Conservation (phyloP, 2,113 vertebrate species). For the Thomomys bottae region DNA sequence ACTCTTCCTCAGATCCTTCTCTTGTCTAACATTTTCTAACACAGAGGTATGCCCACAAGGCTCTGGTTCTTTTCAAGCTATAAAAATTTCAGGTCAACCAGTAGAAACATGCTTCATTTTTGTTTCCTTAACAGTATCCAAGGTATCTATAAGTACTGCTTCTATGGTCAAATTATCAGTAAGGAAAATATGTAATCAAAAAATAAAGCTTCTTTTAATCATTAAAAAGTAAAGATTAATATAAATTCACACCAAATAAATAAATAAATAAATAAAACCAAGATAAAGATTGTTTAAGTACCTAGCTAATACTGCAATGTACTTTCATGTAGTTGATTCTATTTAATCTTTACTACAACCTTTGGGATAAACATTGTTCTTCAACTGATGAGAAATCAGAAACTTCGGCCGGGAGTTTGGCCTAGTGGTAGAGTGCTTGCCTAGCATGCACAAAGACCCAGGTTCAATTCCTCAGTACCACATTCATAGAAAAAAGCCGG, state of each 20-base stretch:
- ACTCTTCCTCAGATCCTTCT: neutral
- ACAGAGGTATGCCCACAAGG: neutral
- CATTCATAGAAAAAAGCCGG: too few relatives aligned
- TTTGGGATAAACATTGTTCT: constrained; percentile 32
- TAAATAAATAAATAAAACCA: neutral
- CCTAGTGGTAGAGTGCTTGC: too few relatives aligned
- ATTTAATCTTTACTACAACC: constrained; percentile 27
- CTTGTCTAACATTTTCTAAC: constrained; percentile 28
- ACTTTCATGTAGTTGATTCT: constrained; percentile 26
- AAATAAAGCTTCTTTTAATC: constrained; percentile 8
- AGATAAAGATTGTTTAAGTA: constrained; percentile 29
- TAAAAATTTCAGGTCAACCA: constrained; percentile 18
- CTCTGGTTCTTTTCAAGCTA: neutral
- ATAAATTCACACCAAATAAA: too few relatives aligned
- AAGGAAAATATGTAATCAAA: neutral
- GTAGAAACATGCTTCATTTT: constrained; percentile 2
- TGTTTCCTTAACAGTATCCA: neutral
- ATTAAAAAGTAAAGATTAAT: constrained; percentile 16
- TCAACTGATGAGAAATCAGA: constrained; percentile 9
- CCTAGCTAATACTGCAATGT: neutral
- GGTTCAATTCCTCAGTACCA: too few relatives aligned
- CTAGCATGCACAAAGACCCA: too few relatives aligned
- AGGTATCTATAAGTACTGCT: neutral
- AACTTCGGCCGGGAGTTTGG: too few relatives aligned
- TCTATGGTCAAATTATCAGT: constrained; percentile 25